Evolutionary conservation across 1,140 invertebrate genomes (phyloP), one percentile per base, ranked within the genome.

Genomic region (Penaeus indicus): DNA sequence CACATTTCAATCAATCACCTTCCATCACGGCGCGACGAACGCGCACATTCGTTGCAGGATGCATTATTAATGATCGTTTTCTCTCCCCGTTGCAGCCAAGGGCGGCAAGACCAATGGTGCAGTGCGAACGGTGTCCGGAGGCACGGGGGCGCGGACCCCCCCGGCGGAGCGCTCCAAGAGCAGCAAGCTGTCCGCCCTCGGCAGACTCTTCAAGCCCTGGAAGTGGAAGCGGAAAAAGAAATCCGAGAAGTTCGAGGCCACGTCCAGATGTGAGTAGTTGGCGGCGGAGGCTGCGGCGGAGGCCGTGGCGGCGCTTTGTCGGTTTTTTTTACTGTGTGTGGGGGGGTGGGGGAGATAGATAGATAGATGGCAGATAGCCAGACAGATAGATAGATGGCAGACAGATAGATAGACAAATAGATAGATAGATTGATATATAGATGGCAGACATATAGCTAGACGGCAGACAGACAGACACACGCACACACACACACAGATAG

Each of bases 161-260:
- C 95, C 96, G 90, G 95, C 95, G 90, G 94, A 95, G 88, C 95
- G 96, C 90, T 98, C 98, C 93, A 98, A 83, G 25, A 84, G 75
- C n/a, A 90, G 97, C 92, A 98, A 98, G 93, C 96, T 99, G 93
- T 97, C 97, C 61, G 96, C 97, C 77, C 94, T 99, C 92, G 97
- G 97, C 91, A 96, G 97, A 94, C 95, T 99, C 91, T 98, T 99
- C 93, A 98, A 98, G 94, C 98, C 98, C 10, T 99, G 98, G 98
- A 99, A 99, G 93, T 99, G 98, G 98, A 97, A 98, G 94, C 95
- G 97, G 93, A 98, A 98, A 96, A 98, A 98, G 95, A 99, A 99
- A 94, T 98, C 97, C 86, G 98, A 99, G 92, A 98, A 98, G 93
- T 97, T 99, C 92, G 97, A 99, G 72, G 90, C 97, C 91, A 96